These are phyloP conservation scores for Physocephala rufipes DNA, from an alignment of 2,888 invertebrate genomes.

Conservation along the genomic window DNA sequence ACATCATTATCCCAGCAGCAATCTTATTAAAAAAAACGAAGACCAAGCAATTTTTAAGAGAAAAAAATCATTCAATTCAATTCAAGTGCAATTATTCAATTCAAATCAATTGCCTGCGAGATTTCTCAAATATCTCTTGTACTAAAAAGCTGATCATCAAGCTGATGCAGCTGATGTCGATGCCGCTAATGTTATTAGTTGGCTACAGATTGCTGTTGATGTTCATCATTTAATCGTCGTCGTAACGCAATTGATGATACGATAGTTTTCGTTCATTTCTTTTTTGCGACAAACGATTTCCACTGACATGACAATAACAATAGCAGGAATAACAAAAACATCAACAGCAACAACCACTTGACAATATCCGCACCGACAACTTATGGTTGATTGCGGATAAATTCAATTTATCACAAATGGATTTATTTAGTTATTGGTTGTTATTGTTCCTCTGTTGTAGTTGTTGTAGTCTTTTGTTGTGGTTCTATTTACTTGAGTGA, in stretches of 20 bases:
- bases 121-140: slow-evolving; percentile 30
- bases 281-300: slow-evolving; percentile 24
- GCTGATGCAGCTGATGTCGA: slow-evolving; percentile 42
- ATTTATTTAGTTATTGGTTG: slow-evolving; percentile 51
- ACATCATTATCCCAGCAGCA: slow-evolving; percentile 9
- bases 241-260: slow-evolving; percentile 29
- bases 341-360: slow-evolving; percentile 2
- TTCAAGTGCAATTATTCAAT: slow-evolving; percentile 59
- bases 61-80: slow-evolving; percentile 34
- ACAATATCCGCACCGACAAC: slow-evolving; percentile 8
- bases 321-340: background rate
- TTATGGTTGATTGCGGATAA: slow-evolving; percentile 60
- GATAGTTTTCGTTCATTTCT: too few species aligned
- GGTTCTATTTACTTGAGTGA: too few species aligned
- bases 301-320: background rate
- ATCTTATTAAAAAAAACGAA: background rate
- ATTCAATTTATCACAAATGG: slow-evolving; percentile 62
- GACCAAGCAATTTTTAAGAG: background rate
- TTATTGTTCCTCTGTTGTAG: background rate
- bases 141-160: too few species aligned
- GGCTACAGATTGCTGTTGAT: slow-evolving; percentile 28
- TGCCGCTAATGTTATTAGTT: too few species aligned
- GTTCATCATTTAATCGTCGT: slow-evolving; percentile 39
- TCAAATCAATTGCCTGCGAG: slow-evolving; percentile 56
- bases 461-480: too few species aligned